Evolutionary conservation across 2,888 invertebrate genomes (phyloP), one percentile per base, ranked within the genome.

Genomic region (Icerya purchasi): DNA sequence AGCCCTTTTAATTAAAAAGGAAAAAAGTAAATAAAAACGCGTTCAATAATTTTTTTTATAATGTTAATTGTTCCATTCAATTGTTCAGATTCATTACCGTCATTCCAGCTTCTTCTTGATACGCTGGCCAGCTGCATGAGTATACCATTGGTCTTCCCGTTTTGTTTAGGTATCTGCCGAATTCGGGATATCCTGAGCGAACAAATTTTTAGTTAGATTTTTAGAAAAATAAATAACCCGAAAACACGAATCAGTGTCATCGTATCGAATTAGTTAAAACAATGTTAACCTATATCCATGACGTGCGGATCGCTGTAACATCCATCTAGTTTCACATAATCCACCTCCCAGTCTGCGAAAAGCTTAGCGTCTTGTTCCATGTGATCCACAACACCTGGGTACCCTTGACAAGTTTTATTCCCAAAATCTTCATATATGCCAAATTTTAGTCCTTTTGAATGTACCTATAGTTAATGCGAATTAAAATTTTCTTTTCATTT

Each of bases 111-210:
- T 73, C 78, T 66, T 80, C 78, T 68, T 81, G 78, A 68, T 89
- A 90, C 3, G 82, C 83, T 1, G 89, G 88, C 85, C 86, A 89
- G 67, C 84, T 84, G 72, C 89, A 89, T 0, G 86, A 85, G 68
- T 82, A 89, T 0, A 86, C 76, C 63, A 89, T 86, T 0, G 81
- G 80, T 22, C 86, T 76, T 14, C 84, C 85, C 50, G 85, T 84
- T 62, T 75, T 72, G 69, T 88, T 88, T 63, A 89, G 71, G 66
- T 77, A 75, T 65, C 72, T 72, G 2, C 81, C 82, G 73, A 87
- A 84, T 61, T 76, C 74, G 1, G 82, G 81, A 70, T 86, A 88
- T 1, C 84, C 87, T 84, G 67, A 23, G 65, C 56, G 51, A 51
- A 49, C 55, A 49, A 49, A 60, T 57, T 19, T 21, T 25, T 54